A percentile compares a stretch with the other conserved stretches of the same genome.
phyloP scores from a whole-genome alignment of 1,140 invertebrate genomes.

The Drosophila ficusphila region DNA sequence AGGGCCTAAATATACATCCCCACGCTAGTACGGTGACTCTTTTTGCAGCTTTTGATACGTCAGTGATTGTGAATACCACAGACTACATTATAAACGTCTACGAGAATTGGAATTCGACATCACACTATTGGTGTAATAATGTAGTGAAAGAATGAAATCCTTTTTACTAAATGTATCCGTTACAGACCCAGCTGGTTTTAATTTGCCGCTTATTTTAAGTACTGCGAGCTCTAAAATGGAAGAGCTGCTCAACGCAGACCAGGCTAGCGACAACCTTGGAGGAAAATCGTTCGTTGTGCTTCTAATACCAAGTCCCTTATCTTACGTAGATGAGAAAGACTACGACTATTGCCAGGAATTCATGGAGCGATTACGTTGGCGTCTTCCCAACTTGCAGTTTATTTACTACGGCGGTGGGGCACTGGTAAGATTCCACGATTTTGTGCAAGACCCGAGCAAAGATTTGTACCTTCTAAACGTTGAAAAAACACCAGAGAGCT shows the following conservation, averaged over 20 bases:
- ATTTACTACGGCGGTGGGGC: conserved; percentile 85
- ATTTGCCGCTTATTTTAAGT: conserved; percentile 85
- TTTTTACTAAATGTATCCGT: neutral
- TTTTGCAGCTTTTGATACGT: conserved; percentile 87
- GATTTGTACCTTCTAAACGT: conserved; percentile 82
- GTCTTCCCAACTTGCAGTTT: conserved; percentile 85
- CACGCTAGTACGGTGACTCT: conserved; percentile 89
- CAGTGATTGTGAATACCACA: conserved; percentile 86
- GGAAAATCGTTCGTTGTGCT: conserved; percentile 86
- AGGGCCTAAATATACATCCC: conserved; percentile 87
- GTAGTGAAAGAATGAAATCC: neutral
- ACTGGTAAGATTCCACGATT: conserved; percentile 85
- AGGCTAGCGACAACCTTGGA: conserved; percentile 73
- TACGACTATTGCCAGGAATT: conserved; percentile 84
- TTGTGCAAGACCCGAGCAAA: conserved; percentile 79
- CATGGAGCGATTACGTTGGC: conserved; percentile 84
- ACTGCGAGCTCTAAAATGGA: conserved; percentile 75
- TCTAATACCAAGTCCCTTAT: conserved; percentile 83
- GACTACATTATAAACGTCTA: conserved; percentile 86
- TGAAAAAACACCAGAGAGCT: conserved; percentile 41
- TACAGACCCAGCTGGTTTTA: conserved; percentile 84
- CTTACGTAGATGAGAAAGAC: conserved; percentile 82
- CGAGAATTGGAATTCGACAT: conserved; percentile 85
- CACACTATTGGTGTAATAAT: conserved; percentile 85
- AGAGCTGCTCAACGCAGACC: conserved; percentile 84